Base-by-base conservation (phyloP, 2,113 vertebrate species). In the Pampusana beccarii region DNA sequence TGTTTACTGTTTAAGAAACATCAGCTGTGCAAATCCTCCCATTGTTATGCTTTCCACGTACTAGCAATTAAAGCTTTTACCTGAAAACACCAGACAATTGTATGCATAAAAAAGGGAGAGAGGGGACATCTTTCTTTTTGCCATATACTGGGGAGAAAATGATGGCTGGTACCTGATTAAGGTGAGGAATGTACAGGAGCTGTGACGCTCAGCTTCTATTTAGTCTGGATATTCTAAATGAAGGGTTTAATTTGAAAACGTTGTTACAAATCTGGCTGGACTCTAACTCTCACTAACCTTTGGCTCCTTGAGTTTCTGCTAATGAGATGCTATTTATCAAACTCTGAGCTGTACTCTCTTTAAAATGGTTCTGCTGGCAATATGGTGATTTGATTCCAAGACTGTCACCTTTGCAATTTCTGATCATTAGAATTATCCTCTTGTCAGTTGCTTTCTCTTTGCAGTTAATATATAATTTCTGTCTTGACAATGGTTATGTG, bases 51-150 rank as follows among this genome's bases (percentile, higher is more conserved):
- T 69, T 92, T 26, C 60, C 78, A 60, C 8, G 10, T 90, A 50
- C 31, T 62, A 78, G 70, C 67, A 97, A 95, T 97, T 97, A 96
- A 75, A 96, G 83, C 48, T 94, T 92, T 92, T 80, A 93, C 95
- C 92, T 93, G 90, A 82, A 66, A 92, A 82, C 20, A 58, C 51
- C 42, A 80, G 80, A 16, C 77, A 87, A 46, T 70, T 77, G 61
- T 29, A 26, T 2, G 11, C 46, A 57, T 80, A 15, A 50, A 56
- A 74, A 82, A 65, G 10, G 18, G 26, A 33, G 44, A 71, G 28
- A 58, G 64, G 60, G 51, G 23, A 73, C 38, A 36, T 57, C 26
- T 78, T 60, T 84, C 28, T 77, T 87, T 82, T 56, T 54, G 71
- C 3, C 0, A 9, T 28, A 4, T 83, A 28, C 58, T 38, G 53